phyloP scores from a whole-genome alignment of 1,140 invertebrate species.

The Adoxophyes honmai region DNA sequence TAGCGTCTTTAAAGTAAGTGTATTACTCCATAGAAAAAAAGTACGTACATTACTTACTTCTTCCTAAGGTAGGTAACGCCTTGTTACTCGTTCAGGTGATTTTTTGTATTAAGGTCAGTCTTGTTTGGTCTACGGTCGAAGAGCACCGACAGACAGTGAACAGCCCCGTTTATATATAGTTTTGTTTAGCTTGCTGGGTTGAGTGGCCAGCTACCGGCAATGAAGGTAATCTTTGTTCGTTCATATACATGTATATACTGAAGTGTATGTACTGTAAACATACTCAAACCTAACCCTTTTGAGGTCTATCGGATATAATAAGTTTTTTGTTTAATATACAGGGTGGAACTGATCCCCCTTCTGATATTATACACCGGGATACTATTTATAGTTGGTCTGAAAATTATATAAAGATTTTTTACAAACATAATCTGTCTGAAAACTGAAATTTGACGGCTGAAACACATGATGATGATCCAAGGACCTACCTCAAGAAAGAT shows the following conservation, averaged over 20 bases:
- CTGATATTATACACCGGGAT: no score
- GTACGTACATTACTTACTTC: no score
- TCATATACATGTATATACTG: no score
- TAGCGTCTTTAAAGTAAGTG: no score
- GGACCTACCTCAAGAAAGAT: neutral
- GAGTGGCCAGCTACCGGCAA: conserved; percentile 5
- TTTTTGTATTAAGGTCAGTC: conserved; percentile 13
- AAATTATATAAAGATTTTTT: neutral
- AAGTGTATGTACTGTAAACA: no score
- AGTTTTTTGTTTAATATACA: neutral
- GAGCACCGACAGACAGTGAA: conserved; percentile 13
- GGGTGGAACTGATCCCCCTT: no score
- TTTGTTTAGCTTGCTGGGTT: conserved; percentile 10
- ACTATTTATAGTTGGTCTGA: neutral
- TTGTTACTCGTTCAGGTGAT: neutral
- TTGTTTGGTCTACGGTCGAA: conserved; percentile 13
- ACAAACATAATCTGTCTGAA: neutral
- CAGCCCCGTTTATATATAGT: conserved; percentile 15
- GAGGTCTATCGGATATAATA: no score
- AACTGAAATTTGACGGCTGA: no score
- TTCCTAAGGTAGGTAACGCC: no score
- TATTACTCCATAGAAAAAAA: no score
- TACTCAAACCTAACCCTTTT: no score
- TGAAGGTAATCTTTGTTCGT: conserved; percentile 14
- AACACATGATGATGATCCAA: no score